Evolutionary conservation across 2,888 invertebrate species (phyloP), one percentile per base, ranked within the genome.

Genomic region (Tiphia femorata): DNA sequence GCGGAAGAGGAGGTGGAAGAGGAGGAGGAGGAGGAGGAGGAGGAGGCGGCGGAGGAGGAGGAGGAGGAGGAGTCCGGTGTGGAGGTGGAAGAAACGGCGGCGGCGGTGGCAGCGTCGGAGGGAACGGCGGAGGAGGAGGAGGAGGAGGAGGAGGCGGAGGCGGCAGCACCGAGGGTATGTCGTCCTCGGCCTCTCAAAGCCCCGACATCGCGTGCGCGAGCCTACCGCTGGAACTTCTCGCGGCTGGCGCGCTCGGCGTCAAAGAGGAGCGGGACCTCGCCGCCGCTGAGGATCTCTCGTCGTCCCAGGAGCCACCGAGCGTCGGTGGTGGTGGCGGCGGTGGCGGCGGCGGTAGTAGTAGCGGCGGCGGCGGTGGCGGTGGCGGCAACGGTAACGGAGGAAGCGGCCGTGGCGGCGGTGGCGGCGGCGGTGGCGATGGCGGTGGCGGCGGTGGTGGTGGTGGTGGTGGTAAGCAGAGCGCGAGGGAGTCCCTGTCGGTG

Each of bases 381-480:
- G 85, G 85, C 84, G 40, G 57, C 78, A 42, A 48, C 21, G 37
- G 57, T 35, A 81, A 76, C 79, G 85, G 85, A 17, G 38, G 47
- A 21, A 33, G 52, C n/a, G 50, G 44, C 10, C 20, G 37, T 30
- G 37, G 46, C 25, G 41, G 53, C 3, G 29, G 53, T 14, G 44
- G 62, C 14, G 29, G 49, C 8, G 54, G 62, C 35, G 47, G 67
- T 17, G 47, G 60, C n/a, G 54, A 53, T 21, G 53, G 85, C 79
- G 84, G 84, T 82, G 76, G 84, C 86, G 86, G 86, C 85, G 84
- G 83, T 85, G 86, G 87, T 86, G 84, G 75, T 84, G 85, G 85
- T 84, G 69, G 73, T 69, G 70, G 75, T 70, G 64, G 76, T 67
- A 86, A 86, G 85, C 85, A 85, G 85, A 86, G 86, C 84, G 80